Percentiles rank a stretch among this genome's conserved stretches.
phyloP scores from a whole-genome alignment of 2,113 vertebrate genomes.

The Hippoglossus stenolepis region DNA sequence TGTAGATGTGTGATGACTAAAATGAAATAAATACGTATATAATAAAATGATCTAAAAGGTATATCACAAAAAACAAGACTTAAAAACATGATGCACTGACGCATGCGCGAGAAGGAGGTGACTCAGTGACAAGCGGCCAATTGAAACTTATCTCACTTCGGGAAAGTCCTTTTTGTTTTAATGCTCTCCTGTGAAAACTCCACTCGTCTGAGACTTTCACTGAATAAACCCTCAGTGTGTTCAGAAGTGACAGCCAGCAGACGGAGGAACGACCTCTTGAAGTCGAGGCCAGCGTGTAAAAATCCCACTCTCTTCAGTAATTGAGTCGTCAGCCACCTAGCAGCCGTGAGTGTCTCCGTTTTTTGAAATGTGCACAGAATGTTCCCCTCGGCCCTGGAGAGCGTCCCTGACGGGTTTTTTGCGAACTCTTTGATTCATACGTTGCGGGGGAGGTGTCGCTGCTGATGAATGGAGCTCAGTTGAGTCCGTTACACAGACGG shows the following conservation, averaged over 20 bases:
- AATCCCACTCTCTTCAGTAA: constrained; percentile 24
- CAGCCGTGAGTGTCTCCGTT: constrained; percentile 23
- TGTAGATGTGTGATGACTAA: too few relatives aligned
- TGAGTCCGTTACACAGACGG: constrained; percentile 31
- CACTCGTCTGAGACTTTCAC: too few relatives aligned
- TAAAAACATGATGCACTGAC: too few relatives aligned
- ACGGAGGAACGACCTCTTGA: constrained; percentile 7
- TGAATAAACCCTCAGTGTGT: background rate
- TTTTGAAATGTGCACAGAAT: constrained; percentile 30
- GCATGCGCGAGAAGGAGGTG: too few relatives aligned
- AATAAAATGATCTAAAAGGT: too few relatives aligned
- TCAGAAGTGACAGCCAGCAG: constrained; percentile 26
- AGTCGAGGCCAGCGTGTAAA: background rate
- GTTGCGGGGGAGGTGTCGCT: constrained; percentile 48
- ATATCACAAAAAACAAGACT: too few relatives aligned
- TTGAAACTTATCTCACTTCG: too few relatives aligned
- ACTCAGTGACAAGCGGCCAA: too few relatives aligned
- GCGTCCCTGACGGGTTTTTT: constrained; percentile 19
- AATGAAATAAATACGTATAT: too few relatives aligned
- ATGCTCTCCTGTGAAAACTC: too few relatives aligned
- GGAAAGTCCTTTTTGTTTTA: too few relatives aligned
- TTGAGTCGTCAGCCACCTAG: constrained; percentile 34
- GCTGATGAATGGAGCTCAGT: constrained; percentile 39
- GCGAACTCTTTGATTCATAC: constrained; percentile 32
- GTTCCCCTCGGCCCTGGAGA: constrained; percentile 32